A percentile compares a stretch with the other conserved stretches of the same genome.
Evolutionary conservation across 2,113 vertebrate species (phyloP).

Genomic region (Hemichromis elongatus): DNA sequence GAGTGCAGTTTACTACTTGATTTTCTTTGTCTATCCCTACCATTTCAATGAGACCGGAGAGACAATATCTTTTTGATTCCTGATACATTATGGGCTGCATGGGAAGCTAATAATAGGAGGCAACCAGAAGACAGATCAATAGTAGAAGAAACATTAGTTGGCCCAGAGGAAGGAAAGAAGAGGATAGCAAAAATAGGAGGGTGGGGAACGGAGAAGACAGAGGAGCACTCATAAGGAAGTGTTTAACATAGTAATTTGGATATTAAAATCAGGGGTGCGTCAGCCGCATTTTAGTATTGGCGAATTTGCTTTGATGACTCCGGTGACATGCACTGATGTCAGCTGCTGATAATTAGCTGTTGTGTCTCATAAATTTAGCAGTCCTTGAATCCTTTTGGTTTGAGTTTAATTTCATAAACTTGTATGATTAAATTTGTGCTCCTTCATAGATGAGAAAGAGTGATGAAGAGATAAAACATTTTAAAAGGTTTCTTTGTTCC

Average conservation of each 20-base stretch:
- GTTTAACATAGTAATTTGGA: neutral
- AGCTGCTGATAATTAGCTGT: neutral
- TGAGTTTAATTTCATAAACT: neutral
- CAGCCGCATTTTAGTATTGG: neutral
- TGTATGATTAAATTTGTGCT: neutral
- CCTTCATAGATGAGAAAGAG: neutral
- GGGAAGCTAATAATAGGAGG: constrained; percentile 61
- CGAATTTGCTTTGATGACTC: neutral
- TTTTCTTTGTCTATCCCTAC: neutral
- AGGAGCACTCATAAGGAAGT: neutral
- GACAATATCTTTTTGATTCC: constrained; percentile 19
- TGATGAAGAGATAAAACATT: neutral
- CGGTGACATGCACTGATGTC: neutral
- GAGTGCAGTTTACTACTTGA: neutral
- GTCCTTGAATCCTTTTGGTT: neutral
- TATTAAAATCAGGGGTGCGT: neutral
- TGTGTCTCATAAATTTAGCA: neutral
- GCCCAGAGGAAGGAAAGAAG: constrained; percentile 24
- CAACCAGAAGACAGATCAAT: constrained; percentile 63
- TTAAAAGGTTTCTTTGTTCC: neutral
- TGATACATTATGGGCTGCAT: constrained; percentile 27
- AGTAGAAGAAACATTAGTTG: constrained; percentile 61
- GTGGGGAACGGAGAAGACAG: neutral
- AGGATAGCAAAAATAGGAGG: neutral
- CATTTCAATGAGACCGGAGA: neutral